Percentiles rank a stretch among this genome's conserved stretches.
Evolutionary conservation across 2,797 vertebrate species (phyloP).

Genomic region (Mormyrops boulengeri): DNA sequence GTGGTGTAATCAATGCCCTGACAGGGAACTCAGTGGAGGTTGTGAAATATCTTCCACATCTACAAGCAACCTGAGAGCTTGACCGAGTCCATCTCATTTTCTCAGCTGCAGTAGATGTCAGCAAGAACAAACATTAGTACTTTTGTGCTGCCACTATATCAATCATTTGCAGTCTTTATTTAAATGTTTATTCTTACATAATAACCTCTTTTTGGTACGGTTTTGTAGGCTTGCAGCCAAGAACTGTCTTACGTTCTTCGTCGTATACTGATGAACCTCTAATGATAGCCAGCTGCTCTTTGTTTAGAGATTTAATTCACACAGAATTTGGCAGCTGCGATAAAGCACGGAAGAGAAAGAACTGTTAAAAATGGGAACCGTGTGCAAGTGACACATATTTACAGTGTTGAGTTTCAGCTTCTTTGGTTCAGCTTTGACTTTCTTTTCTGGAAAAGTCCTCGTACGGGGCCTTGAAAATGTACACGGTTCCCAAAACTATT

Average conservation of each 20-base stretch:
- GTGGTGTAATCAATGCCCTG: background rate
- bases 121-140: background rate
- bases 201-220: background rate
- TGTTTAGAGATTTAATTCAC: slow-evolving; percentile 2
- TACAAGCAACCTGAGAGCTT: background rate
- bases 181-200: background rate
- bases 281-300: background rate
- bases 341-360: background rate
- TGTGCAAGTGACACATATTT: background rate
- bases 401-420: background rate
- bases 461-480: background rate
- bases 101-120: background rate
- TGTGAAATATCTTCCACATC: background rate
- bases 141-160: background rate
- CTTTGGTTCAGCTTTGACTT: background rate
- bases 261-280: background rate
- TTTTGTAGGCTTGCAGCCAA: background rate
- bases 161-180: background rate
- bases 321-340: background rate
- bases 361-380: background rate
- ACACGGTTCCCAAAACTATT: background rate
- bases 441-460: background rate
- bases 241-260: background rate
- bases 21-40: background rate
- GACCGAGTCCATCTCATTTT: background rate